Evolutionary conservation across 2,888 invertebrate species (phyloP), one percentile per base, ranked within the genome.

Genomic region (Hesperia comma): DNA sequence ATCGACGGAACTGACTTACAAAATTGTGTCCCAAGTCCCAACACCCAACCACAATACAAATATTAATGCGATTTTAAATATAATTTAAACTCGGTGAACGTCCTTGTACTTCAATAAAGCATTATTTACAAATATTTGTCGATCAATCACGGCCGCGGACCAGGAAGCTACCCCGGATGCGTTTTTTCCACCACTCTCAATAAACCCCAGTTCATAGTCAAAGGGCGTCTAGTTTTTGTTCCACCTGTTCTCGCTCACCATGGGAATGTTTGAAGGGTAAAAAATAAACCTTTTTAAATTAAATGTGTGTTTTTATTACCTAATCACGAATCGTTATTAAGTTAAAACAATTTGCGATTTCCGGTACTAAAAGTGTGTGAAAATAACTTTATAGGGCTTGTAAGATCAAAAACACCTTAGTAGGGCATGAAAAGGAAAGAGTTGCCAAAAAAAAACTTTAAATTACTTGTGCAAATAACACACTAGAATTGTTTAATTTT

Each of bases 151-250:
- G 15, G 26, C 14, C 61, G 73, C 72, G 79, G 81, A 88, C 86
- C 90, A 88, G 91, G 91, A 91, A 90, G 88, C 78, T 77, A 72
- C 81, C 80, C 86, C 88, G 90, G 90, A 90, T 87, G 85, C 79
- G 72, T 77, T 86, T 87, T 88, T 87, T 84, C 78, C 72, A 71
- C 68, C 51, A 46, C 55, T 33, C 58, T 72, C 74, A 80, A 85
- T 12, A 37, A 37, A 10, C 85, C 49, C 87, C 83, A 86, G 84
- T 86, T 86, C 81, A 82, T 82, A 82, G 77, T 81, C 77, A 79
- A 82, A 83, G 81, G 83, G 79, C 71, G 72, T 77, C 76, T 76
- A 76, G 83, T 90, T 89, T 89, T 88, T 88, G 77, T 87, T 79
- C 69, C 90, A 90, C 90, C 90, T 90, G 90, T 90, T 26, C 26